These are phyloP conservation scores for Pangasius mekongensis DNA, from an alignment of 2,797 vertebrate genomes.

Conservation along the genomic window DNA sequence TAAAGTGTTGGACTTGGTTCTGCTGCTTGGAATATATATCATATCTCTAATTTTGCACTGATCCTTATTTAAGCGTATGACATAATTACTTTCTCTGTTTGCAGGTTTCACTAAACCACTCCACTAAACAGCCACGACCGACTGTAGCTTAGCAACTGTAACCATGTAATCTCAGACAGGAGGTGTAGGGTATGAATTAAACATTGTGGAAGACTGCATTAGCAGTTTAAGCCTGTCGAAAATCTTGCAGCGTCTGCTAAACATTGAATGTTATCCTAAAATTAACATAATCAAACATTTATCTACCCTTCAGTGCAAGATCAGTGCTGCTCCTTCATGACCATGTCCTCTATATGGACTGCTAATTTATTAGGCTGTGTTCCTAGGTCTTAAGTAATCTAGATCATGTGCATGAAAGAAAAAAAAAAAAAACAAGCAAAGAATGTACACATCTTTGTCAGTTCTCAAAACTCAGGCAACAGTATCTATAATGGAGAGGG, in stretches of 20 bases:
- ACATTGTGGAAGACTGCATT: neutral
- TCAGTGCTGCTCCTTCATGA: neutral
- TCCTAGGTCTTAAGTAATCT: neutral
- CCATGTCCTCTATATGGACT: neutral
- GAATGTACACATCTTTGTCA: neutral
- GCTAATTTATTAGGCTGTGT: neutral
- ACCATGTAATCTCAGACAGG: neutral
- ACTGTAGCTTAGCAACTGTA: neutral
- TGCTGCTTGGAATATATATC: neutral
- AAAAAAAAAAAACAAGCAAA: neutral
- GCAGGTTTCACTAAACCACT: neutral
- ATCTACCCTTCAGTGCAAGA: neutral
- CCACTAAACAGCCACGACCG: neutral
- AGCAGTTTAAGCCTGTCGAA: neutral
- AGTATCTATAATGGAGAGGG: neutral
- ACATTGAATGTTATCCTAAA: neutral
- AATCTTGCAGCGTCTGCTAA: neutral
- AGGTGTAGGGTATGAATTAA: slow-evolving; percentile 4
- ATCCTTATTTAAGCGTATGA: neutral
- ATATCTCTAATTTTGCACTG: neutral
- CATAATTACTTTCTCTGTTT: neutral
- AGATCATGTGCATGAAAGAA: neutral
- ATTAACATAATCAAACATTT: neutral
- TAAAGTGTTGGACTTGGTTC: neutral
- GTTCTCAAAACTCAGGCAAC: neutral